These are phyloP conservation scores for Okamejei kenojei DNA, from an alignment of 2,797 vertebrate genomes.

Conservation along the genomic window DNA sequence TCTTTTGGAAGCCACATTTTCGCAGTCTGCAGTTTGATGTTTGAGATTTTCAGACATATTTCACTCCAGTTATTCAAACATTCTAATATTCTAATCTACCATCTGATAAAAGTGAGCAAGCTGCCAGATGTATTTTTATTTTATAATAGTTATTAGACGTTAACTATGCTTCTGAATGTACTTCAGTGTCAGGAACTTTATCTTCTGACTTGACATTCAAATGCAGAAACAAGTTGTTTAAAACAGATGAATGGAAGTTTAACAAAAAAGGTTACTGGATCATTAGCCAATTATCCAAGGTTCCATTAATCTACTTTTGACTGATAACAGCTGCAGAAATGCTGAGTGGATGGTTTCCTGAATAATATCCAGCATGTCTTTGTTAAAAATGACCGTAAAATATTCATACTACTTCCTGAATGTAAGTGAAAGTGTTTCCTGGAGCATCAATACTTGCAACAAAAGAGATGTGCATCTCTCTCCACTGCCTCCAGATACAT, in stretches of 20 bases:
- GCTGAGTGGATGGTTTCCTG: neutral
- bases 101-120: neutral
- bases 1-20: neutral
- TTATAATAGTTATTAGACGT: neutral
- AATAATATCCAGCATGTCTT: slow-evolving; percentile 18
- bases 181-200: neutral
- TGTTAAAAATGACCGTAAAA: neutral
- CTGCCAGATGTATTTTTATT: neutral
- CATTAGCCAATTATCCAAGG: slow-evolving; percentile 13
- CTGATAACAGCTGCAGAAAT: slow-evolving; percentile 16
- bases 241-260: neutral
- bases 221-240: neutral
- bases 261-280: neutral
- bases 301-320: neutral
- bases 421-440: neutral
- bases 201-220: neutral
- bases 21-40: neutral
- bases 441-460: neutral
- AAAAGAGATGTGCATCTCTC: neutral
- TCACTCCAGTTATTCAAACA: neutral
- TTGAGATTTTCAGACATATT: neutral
- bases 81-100: neutral
- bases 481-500: neutral
- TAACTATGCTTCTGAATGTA: neutral
- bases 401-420: slow-evolving; percentile 9